Evolutionary conservation across 2,797 vertebrate genomes (phyloP), one percentile per base, ranked within the genome.

Genomic region (Avahi laniger): DNA sequence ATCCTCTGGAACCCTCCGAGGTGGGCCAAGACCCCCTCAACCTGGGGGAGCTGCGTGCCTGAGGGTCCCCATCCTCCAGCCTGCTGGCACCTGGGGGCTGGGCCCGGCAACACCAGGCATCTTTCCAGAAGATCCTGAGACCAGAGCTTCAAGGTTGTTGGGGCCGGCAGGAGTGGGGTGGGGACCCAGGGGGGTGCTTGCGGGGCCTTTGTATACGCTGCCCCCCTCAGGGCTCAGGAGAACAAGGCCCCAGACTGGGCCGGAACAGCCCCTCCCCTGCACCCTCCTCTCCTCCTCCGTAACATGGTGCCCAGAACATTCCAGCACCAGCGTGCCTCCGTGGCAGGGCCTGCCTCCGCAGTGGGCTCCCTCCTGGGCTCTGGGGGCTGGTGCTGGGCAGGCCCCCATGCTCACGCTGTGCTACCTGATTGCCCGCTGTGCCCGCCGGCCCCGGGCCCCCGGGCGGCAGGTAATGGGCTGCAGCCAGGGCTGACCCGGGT

Each of bases 331-430:
- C 0, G 8, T 1, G 20, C 63, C 59, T 43, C 5, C 2, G 50
- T 26, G 78, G 82, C 59, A 30, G 43, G 88, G 46, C 46, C 73
- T 2, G 83, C 89, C 52, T 28, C 20, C 72, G 2, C 46, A 7
- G n/a, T 2, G 20, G 70, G 59, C 72, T 84, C 70, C 67, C 57
- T 7, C 67, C n/a, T 43, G 61, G 88, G 38, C 70, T 41, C 69
- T 43, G 38, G 48, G 73, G 59, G 46, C 38, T 20, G 8, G 69
- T 13, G 59, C 67, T 11, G 24, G 91, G 79, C 20, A 11, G 65
- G 67, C 35, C 41, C 80, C 69, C 24, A 98, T 98, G 98, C 94
- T 98, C 89, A 98, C 98, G 1, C 90, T 98, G 50, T 8, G 98
- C 94, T 98, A 97, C 96, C 95, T 99, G 97, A 91, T 98, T 0